phyloP scores from a whole-genome alignment of 2,113 vertebrate genomes.

The Muntiacus reevesi region DNA sequence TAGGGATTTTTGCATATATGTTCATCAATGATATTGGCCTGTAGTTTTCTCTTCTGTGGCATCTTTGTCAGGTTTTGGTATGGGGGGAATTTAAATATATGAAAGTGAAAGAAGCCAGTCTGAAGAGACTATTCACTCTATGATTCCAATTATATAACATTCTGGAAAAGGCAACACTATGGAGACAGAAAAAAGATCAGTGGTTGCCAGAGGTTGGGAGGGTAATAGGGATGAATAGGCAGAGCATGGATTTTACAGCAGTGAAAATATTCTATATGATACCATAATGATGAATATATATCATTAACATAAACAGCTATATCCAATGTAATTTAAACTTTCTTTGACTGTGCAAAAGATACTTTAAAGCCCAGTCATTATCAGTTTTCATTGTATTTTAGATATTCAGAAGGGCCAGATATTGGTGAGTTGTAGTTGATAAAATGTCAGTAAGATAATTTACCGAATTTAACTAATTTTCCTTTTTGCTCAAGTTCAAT shows the following conservation, averaged over 20 bases:
- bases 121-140: not conserved
- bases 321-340: constrained; percentile 10
- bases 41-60: not conserved
- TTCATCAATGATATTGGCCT: not conserved
- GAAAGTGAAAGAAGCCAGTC: not conserved
- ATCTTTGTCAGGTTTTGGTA: not conserved
- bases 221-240: not conserved
- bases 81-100: not conserved
- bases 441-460: not conserved
- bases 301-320: not conserved
- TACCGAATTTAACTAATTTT: not conserved
- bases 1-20: not conserved
- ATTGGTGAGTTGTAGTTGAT: not conserved
- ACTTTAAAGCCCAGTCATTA: not conserved
- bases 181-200: not conserved
- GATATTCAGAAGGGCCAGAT: constrained; percentile 5
- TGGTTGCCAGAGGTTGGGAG: not conserved
- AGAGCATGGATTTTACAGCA: not conserved
- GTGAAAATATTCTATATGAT: not conserved
- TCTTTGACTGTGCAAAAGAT: not conserved
- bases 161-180: not conserved
- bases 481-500: not conserved
- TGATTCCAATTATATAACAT: not conserved
- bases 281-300: not conserved
- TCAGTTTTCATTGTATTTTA: constrained; percentile 1